Conservation (phyloP, 1,140 invertebrate genomes). For the Bombus confusus region DNA sequence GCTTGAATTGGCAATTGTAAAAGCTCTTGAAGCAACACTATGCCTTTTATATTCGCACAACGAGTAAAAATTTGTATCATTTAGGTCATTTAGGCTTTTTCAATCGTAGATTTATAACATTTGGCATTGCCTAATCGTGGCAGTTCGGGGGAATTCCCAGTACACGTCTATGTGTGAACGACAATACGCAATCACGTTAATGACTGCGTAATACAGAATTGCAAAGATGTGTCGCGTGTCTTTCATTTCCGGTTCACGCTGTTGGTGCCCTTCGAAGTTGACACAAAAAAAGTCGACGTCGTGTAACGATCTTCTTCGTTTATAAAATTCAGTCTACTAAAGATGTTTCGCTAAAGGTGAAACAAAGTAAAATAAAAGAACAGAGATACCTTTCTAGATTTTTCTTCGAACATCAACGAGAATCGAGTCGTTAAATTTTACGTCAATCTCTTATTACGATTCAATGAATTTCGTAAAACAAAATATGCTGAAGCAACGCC, state of each 20-base stretch:
- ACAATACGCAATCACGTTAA: constrained; percentile 56
- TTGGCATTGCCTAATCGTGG: constrained; percentile 83
- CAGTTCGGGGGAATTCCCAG: constrained; percentile 61
- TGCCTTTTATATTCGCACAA: too few species aligned
- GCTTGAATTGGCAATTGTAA: too few species aligned
- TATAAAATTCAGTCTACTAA: background rate
- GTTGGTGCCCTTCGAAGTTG: background rate
- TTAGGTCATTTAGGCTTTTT: too few species aligned
- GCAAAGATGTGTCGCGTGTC: constrained; percentile 32
- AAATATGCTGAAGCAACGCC: background rate
- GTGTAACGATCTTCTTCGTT: background rate
- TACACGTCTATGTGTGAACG: background rate
- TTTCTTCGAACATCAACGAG: constrained; percentile 10
- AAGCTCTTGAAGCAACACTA: too few species aligned
- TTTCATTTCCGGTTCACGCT: background rate
- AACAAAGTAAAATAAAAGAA: too few species aligned
- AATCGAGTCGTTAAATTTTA: constrained; percentile 11
- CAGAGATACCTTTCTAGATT: background rate
- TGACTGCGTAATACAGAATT: constrained; percentile 56
- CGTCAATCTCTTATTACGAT: constrained; percentile 33
- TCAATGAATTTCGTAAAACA: background rate
- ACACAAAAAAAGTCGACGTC: background rate
- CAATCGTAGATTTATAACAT: too few species aligned
- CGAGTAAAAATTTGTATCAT: too few species aligned
- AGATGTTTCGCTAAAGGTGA: too few species aligned